Evolutionary conservation across 2,888 invertebrate genomes (phyloP).

Genomic region (Lithophane leautieri): DNA sequence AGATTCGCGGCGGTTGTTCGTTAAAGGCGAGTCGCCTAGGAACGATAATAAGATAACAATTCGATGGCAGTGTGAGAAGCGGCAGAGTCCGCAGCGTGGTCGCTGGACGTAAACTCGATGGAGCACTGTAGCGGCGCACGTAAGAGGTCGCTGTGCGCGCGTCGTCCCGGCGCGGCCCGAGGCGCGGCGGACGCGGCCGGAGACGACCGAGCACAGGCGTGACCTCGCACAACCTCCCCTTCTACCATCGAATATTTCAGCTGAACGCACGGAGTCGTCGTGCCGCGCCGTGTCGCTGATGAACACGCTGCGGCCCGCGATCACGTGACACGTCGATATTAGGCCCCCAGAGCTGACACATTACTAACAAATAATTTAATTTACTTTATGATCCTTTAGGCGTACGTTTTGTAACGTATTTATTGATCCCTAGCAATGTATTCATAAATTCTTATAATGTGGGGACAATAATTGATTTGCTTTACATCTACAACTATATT

Average conservation of each 20-base stretch:
- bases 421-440: constrained; percentile 48
- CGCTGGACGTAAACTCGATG: constrained; percentile 84
- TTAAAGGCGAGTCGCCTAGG: constrained; percentile 81
- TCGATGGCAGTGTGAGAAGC: constrained; percentile 87
- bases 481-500: neutral
- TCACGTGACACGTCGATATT: constrained; percentile 75
- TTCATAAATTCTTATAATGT: constrained; percentile 32
- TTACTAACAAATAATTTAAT: constrained; percentile 63
- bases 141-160: constrained; percentile 85
- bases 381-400: constrained; percentile 53
- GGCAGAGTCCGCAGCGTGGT: constrained; percentile 87
- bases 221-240: constrained; percentile 88
- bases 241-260: constrained; percentile 84
- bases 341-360: constrained; percentile 56
- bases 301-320: constrained; percentile 67
- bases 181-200: constrained; percentile 76
- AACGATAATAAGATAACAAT: constrained; percentile 86
- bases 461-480: constrained; percentile 8
- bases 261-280: constrained; percentile 84
- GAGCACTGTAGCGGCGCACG: constrained; percentile 84
- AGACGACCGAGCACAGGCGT: constrained; percentile 84
- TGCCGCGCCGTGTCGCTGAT: constrained; percentile 61
- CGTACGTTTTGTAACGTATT: constrained; percentile 36
- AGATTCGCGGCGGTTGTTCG: constrained; percentile 80
- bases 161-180: constrained; percentile 81